Evolutionary conservation across 2,113 vertebrate species (phyloP).

Genomic region (Penelope pileata): DNA sequence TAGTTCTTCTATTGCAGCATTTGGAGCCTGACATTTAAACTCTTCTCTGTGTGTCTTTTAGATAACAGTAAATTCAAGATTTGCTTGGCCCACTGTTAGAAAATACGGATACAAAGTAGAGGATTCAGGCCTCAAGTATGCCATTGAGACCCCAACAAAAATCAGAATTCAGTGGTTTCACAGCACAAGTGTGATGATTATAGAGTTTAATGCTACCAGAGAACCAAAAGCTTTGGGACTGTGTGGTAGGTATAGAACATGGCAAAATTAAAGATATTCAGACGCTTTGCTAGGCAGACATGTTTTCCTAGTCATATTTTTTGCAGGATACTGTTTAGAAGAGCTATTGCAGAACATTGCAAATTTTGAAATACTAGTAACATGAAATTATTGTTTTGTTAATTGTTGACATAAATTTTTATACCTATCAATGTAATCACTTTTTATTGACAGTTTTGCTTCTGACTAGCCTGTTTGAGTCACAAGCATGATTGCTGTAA

Average conservation of each 20-base stretch:
- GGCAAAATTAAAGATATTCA: neutral
- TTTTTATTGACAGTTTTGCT: neutral
- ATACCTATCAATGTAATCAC: neutral
- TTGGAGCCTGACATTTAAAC: neutral
- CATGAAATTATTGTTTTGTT: neutral
- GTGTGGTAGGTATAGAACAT: slow-evolving; percentile 82
- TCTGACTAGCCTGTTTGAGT: neutral
- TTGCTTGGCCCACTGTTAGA: slow-evolving; percentile 87
- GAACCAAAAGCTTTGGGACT: slow-evolving; percentile 84
- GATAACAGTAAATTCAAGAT: slow-evolving; percentile 89
- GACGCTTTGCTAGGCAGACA: neutral
- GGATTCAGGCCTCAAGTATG: slow-evolving; percentile 95
- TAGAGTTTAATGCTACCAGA: slow-evolving; percentile 82
- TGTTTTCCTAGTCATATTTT: neutral
- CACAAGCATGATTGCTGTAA: neutral
- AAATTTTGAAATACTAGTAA: neutral
- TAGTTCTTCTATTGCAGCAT: neutral
- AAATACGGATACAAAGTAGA: slow-evolving; percentile 91
- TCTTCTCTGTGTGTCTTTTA: slow-evolving; percentile 43
- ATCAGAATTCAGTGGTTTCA: slow-evolving; percentile 95
- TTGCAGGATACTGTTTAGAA: neutral
- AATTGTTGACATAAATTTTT: neutral
- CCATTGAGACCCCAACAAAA: slow-evolving; percentile 86
- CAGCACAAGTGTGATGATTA: slow-evolving; percentile 92
- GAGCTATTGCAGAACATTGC: neutral